These are phyloP conservation scores for Xenentodon cancila DNA, from an alignment of 2,797 vertebrate genomes.

Conservation along the genomic window DNA sequence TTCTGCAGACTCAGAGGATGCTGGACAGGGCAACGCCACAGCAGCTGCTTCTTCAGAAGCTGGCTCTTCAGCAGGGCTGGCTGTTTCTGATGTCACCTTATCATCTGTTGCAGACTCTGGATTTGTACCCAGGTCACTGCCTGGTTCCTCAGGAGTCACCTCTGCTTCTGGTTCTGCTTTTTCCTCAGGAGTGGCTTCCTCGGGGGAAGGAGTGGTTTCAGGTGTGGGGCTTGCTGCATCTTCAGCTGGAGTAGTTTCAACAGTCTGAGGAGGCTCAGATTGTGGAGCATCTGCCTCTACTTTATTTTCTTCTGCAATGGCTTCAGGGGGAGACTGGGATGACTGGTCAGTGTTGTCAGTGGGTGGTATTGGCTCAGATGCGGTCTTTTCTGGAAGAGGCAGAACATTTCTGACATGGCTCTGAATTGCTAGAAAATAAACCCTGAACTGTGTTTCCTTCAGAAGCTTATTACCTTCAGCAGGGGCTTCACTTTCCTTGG, in stretches of 20 bases:
- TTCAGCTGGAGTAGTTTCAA: conserved; percentile 21
- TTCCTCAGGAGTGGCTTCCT: conserved; percentile 37
- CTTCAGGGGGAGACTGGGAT: conserved; percentile 27
- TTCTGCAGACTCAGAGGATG: conserved; percentile 20
- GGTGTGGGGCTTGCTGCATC: conserved; percentile 5
- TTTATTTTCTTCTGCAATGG: conserved; percentile 30
- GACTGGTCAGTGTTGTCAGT: conserved; percentile 30
- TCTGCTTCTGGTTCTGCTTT: conserved; percentile 36
- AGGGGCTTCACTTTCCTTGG: conserved; percentile 36
- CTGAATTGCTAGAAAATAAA: not conserved
- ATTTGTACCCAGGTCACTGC: conserved; percentile 10
- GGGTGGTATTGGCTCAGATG: conserved; percentile 26
- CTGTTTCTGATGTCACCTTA: conserved; percentile 27
- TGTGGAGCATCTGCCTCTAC: conserved; percentile 30
- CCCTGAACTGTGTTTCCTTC: not conserved
- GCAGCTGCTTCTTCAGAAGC: conserved; percentile 8
- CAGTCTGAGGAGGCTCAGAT: conserved; percentile 21
- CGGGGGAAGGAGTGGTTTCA: conserved; percentile 21
- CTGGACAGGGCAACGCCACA: conserved; percentile 11
- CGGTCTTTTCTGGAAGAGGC: conserved; percentile 36
- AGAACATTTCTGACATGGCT: not conserved
- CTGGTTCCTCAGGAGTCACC: conserved; percentile 30
- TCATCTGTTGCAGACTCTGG: conserved; percentile 40
- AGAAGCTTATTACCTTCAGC: conserved; percentile 58
- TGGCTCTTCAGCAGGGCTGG: conserved; percentile 2